These are phyloP conservation scores for Pentamera pediparva DNA, from an alignment of 53 echinoderm and acorn worm genomes.

Conservation along the genomic window DNA sequence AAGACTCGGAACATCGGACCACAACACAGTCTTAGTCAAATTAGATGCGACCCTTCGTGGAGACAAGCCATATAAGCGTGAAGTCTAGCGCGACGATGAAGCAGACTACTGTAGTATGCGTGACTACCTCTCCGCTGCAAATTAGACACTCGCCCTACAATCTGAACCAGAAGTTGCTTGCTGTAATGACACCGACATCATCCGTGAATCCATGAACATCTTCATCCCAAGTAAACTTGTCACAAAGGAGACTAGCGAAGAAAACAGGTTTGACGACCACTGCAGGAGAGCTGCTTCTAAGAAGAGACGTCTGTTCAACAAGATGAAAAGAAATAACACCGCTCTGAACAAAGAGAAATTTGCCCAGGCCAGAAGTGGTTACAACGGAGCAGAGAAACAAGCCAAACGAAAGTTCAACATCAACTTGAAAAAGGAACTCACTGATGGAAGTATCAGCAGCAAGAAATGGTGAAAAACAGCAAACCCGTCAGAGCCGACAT, in stretches of 20 bases:
- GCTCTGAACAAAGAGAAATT: slow-evolving; percentile 28
- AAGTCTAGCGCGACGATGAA: slow-evolving; percentile 43
- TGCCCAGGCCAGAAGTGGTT: slow-evolving; percentile 19
- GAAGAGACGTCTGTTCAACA: slow-evolving; percentile 23
- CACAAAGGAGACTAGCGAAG: slow-evolving; percentile 42
- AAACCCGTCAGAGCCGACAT: slow-evolving; percentile 19
- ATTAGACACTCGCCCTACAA: slow-evolving; percentile 24
- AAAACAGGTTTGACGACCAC: slow-evolving; percentile 35
- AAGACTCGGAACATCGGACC: slow-evolving; percentile 49
- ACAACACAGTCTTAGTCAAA: slow-evolving; percentile 39
- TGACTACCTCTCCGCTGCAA: slow-evolving; percentile 25
- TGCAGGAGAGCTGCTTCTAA: slow-evolving; percentile 34
- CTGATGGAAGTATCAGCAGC: slow-evolving; percentile 31
- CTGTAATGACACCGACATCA: slow-evolving; percentile 47
- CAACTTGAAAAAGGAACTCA: slow-evolving; percentile 35
- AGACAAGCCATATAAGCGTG: slow-evolving; percentile 51
- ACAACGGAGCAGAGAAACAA: slow-evolving; percentile 28
- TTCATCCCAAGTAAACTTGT: slow-evolving; percentile 50
- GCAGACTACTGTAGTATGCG: slow-evolving; percentile 52
- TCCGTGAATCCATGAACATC: slow-evolving; percentile 46
- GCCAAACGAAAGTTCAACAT: slow-evolving; percentile 25
- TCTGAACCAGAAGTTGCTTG: slow-evolving; percentile 38
- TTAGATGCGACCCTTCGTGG: slow-evolving; percentile 30
- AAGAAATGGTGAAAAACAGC: slow-evolving; percentile 34
- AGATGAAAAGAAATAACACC: slow-evolving; percentile 27